Base-by-base conservation (phyloP, 2,113 vertebrate species). In the Vulpes lagopus region DNA sequence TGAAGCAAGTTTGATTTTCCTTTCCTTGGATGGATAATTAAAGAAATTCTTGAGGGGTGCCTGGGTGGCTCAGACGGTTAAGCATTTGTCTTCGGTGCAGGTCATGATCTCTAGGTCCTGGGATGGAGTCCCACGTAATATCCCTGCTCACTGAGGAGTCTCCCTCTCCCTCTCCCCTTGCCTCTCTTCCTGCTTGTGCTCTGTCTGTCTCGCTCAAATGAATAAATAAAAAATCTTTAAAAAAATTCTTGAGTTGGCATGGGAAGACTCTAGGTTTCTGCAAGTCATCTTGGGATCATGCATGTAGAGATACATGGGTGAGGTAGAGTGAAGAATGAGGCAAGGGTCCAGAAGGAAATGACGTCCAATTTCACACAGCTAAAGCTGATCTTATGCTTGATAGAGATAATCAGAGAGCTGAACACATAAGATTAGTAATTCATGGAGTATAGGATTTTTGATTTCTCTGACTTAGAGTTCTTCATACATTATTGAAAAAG, bases 401-500 rank as follows among this genome's bases (percentile, higher is more conserved):
- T 38, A 23, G 49, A 62, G 49, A 62, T 55, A 84, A 73, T 80
- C 20, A 69, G 69, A 89, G 62, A 80, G 62, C 25, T 51, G 32
- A 90, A 87, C n/a, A 87, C 35, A 59, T 0, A 64, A 3, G 20
- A n/a, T 73, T 92, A 94, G 92, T 96, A 92, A 98, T 95, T 96
- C 49, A 60, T n/a, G 19, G 69, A 60, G 49, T 74, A 69, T n/a
- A 83, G 57, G 51, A 95, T 57, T 89, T 98, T 96, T 96, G 73
- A 60, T 84, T 96, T 81, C 73, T 89, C 69, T 60, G 79, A 67
- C 57, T 91, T 93, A 25, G 2, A 67, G 57, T 87, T 94, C 51
- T 91, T 97, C 94, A 96, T 95, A 30, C 69, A 97, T 96, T 97
- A 96, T 92, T 97, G 74, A 98, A 30, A 88, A 96, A 91, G 93